Base-by-base conservation (phyloP, 2,888 invertebrate genomes). In the Cephus pulcher region DNA sequence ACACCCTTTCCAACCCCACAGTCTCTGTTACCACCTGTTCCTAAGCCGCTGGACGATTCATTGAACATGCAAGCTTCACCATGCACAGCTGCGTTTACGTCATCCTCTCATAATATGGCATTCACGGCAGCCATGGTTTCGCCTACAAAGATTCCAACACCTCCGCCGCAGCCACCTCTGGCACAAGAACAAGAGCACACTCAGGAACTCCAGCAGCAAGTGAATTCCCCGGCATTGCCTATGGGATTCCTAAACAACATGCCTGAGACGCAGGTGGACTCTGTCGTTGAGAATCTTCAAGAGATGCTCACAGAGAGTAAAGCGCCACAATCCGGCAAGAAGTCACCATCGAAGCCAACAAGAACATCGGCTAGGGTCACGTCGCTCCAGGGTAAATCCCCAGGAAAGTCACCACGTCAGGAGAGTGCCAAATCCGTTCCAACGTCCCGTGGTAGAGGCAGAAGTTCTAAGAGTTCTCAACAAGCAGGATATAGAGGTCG, bases 71-170 rank as follows among this genome's bases (percentile, higher is more conserved):
- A 92, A 85, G 92, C 93, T 6, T 93, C 94, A 6, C 92, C 95
- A 0, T 95, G 95, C 88, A 94, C 94, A 11, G 96, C 96, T 11
- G 95, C 97, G 3, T 97, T 97, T 88, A 96, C 96, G 1, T 95
- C 96, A 11, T 96, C 96, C 0, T 95, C 96, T 79, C 96, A 96
- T 89, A 97, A 96, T 87, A 94, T 97, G 93, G 96, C 96, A 1
- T 91, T 97, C 15, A 96, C 96, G 0, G 95, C 96, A 12, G 96
- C 96, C 2, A 96, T 96, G 94, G 96, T 96, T 23, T 95, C 96
- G 75, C 94, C 96, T 4, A 89, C 88, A 40, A 90, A 91, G 78
- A 86, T 90, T 34, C 87, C 90, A 15, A 90, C 91, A 9, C 94
- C 94, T 1, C 93, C 93, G 1, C 93, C 94, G 9, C 81, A 86